Percentiles rank a stretch among this genome's conserved stretches.
These are phyloP conservation scores for Drosophila tani DNA, from an alignment of 1,140 invertebrate species.

Conservation along the genomic window DNA sequence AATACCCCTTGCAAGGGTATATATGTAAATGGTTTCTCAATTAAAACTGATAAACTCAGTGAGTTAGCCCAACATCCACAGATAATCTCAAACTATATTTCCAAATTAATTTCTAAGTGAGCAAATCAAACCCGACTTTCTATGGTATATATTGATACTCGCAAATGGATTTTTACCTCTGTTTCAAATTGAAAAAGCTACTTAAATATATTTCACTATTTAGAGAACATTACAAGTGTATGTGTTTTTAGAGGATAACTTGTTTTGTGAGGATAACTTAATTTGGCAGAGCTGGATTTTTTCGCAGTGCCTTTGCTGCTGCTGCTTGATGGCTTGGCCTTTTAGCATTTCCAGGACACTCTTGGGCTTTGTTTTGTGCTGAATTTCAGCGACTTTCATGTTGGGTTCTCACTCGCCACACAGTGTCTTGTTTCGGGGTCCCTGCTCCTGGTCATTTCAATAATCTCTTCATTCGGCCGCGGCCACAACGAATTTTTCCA, in stretches of 20 bases:
- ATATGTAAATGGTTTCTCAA: too few species aligned
- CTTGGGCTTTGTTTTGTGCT: conserved; percentile 44
- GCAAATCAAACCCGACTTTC: background rate
- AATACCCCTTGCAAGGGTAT: too few species aligned
- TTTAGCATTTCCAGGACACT: conserved; percentile 45
- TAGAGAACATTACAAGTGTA: background rate
- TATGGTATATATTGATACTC: background rate
- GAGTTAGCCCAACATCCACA: too few species aligned
- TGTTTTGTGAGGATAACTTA: background rate
- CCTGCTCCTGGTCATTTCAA: conserved; percentile 66
- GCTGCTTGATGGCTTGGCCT: conserved; percentile 44
- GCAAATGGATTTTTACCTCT: background rate
- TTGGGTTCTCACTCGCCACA: conserved; percentile 10
- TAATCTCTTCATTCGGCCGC: conserved; percentile 75
- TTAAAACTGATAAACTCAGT: too few species aligned
- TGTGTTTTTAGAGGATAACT: background rate
- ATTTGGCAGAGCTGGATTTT: background rate
- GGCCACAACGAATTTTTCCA: conserved; percentile 61
- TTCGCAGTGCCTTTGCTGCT: conserved; percentile 26
- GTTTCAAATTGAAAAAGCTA: background rate
- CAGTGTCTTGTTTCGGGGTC: background rate
- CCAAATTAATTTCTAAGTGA: background rate
- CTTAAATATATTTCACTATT: background rate
- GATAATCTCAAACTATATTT: too few species aligned
- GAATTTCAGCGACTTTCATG: conserved; percentile 66